Conservation (phyloP, 2,888 invertebrate genomes). For the Liposcelis brunnea region DNA sequence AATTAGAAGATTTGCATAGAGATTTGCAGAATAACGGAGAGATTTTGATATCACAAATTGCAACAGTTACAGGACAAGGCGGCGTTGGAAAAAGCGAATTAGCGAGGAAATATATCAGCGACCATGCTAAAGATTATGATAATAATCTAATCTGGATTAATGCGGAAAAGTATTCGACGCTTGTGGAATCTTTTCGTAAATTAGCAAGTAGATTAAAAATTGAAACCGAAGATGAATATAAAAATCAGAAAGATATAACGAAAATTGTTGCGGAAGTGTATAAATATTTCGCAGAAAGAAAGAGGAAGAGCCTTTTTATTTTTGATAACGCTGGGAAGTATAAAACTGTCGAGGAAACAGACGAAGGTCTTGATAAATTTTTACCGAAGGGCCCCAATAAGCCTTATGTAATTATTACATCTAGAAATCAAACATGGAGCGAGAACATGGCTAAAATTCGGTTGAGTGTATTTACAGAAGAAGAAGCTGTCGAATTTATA, state of each 20-base stretch:
- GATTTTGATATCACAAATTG: background rate
- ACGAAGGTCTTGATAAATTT: constrained; percentile 10
- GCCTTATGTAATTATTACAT: constrained; percentile 12
- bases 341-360: constrained; percentile 1
- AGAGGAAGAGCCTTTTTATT: constrained; percentile 11
- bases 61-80: constrained; percentile 10
- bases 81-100: constrained; percentile 15
- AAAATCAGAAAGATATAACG: constrained; percentile 8
- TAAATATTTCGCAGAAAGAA: constrained; percentile 5
- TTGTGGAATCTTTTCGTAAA: constrained; percentile 10
- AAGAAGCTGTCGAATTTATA: no score
- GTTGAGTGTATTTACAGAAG: no score
- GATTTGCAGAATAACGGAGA: no score
- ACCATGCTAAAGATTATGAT: constrained; percentile 7
- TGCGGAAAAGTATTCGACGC: constrained; percentile 10
- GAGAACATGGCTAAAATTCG: no score
- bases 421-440: constrained; percentile 11
- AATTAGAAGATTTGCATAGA: no score
- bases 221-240: constrained; percentile 9
- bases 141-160: constrained; percentile 14
- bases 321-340: constrained; percentile 12
- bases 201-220: constrained; percentile 11
- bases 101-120: constrained; percentile 10
- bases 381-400: constrained; percentile 8
- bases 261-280: constrained; percentile 11